Evolutionary conservation across 2,888 invertebrate species (phyloP).

Genomic region (Podotricha telesiphe): DNA sequence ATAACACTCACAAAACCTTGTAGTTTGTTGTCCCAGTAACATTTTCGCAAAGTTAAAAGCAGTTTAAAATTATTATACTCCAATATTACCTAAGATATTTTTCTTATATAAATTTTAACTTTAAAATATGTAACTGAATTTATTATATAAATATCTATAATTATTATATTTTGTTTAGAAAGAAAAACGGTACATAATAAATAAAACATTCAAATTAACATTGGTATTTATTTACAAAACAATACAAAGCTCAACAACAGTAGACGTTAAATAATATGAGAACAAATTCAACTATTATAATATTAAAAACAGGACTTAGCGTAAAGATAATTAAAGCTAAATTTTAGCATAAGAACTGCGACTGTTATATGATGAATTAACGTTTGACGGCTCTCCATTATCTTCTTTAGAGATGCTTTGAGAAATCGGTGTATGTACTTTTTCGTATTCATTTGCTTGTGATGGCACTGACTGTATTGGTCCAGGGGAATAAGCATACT

Average conservation of each 20-base stretch:
- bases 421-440: slow-evolving; percentile 56
- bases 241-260: slow-evolving; percentile 27
- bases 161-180: background rate
- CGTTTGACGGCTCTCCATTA: slow-evolving; percentile 65
- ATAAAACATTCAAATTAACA: slow-evolving; percentile 4
- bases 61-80: background rate
- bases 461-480: slow-evolving; percentile 50
- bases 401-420: slow-evolving; percentile 70
- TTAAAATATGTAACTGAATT: background rate
- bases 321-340: slow-evolving; percentile 6
- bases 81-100: background rate
- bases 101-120: background rate
- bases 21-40: background rate
- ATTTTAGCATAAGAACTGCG: slow-evolving; percentile 52
- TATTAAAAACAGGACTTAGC: background rate
- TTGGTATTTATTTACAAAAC: slow-evolving; percentile 35
- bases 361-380: slow-evolving; percentile 63
- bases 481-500: slow-evolving; percentile 62
- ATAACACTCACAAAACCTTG: background rate
- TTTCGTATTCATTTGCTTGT: slow-evolving; percentile 65
- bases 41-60: background rate
- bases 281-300: slow-evolving; percentile 26
- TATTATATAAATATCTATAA: too few relatives aligned
- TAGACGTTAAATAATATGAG: slow-evolving; percentile 24
- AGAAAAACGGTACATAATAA: background rate